Base-by-base conservation (phyloP, 2,888 invertebrate species). In the Rotaria macrura region DNA sequence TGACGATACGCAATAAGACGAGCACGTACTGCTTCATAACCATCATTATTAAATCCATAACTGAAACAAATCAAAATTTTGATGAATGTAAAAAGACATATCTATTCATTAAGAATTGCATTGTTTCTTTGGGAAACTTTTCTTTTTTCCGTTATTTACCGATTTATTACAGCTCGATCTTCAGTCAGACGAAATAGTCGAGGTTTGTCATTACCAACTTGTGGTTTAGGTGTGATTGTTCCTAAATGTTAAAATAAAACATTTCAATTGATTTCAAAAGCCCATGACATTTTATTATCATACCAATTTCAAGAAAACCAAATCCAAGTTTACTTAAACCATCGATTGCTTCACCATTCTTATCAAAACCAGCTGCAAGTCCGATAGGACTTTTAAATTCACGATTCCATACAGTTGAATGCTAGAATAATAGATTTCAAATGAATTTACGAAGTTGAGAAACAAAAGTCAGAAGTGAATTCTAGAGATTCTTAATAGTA, bases 301-400 rank as follows among this genome's bases (percentile, higher is more conserved):
- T 43, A 79, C 43, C 43, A 88, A 99, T 93, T 93, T 99, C 98
- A 40, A 98, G 93, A 91, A 97, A 95, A 10, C 97, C 95, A 91
- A 99, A 97, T 0, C 98, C 98, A 86, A 96, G 92, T 89, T 94
- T 93, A 87, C 93, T 92, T 65, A 99, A 91, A 0, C 95, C 95
- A 88, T 93, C 91, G 3, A 97, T 92, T 40, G 95, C 96, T 92
- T 97, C 96, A 12, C 94, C 97, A 91, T 98, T 94, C 91, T 99
- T 99, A 91, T 99, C 99, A 92, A 98, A 98, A 12, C 98, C 99
- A 86, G 98, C 99, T 47, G 98, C 98, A 89, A 99, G 94, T n/a
- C 99, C 98, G 88, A 99, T 91, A 0, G 98, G 98, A 92, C 96
- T 97, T 85, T 93, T 92, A 87, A 99, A 93, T 25, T 93, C 90